Conservation (phyloP, 2,797 vertebrate species). For the Platalea minor region DNA sequence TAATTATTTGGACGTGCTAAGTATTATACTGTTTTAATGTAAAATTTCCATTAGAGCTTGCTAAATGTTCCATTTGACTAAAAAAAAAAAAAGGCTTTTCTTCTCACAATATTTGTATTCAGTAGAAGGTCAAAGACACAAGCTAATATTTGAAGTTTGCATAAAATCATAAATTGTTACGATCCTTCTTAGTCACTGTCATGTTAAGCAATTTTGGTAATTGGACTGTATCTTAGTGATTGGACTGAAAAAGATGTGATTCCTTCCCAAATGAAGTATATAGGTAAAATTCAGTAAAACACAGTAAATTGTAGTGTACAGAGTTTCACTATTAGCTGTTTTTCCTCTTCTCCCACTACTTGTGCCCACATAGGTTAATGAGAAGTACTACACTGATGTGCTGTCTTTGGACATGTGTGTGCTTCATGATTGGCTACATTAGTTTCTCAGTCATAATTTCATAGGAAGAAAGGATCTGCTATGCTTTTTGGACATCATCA, state of each 20-base stretch:
- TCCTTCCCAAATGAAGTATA: not conserved
- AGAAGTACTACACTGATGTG: not conserved
- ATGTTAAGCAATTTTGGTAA: not conserved
- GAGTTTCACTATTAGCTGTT: not conserved
- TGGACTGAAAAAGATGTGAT: not conserved
- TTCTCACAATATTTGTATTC: not conserved
- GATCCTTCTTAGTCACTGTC: not conserved
- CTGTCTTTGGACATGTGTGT: not conserved
- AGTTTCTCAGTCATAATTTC: not conserved
- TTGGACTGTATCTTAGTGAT: not conserved
- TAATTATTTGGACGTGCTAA: not conserved
- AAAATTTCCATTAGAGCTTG: not conserved
- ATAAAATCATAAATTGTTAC: not conserved
- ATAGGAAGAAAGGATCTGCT: not conserved
- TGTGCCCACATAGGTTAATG: not conserved
- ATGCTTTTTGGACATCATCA: not conserved
- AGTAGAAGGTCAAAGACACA: not conserved
- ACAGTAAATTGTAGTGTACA: not conserved
- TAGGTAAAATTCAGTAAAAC: not conserved
- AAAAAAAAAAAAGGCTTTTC: not conserved
- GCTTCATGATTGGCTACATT: not conserved
- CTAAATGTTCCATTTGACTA: not conserved
- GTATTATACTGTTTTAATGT: not conserved
- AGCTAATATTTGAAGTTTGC: not conserved
- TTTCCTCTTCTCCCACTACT: not conserved